Evolutionary conservation across 2,113 vertebrate species (phyloP).

Genomic region (Oxygymnocypris stewartii): DNA sequence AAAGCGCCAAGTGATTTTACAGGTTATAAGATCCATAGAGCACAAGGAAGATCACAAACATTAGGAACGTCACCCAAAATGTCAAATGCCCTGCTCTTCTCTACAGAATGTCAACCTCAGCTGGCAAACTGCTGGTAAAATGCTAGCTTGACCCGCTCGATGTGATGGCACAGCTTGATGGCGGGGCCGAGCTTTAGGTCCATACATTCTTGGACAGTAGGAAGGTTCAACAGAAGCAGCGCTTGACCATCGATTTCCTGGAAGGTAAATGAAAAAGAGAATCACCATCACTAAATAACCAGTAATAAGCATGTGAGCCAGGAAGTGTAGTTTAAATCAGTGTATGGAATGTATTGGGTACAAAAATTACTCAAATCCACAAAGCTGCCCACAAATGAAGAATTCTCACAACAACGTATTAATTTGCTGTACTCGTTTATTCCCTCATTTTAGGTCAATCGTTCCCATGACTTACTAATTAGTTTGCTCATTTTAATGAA

Average conservation of each 20-base stretch:
- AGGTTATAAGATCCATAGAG: conserved; percentile 35
- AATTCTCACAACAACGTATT: background rate
- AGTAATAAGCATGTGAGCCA: background rate
- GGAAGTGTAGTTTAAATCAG: background rate
- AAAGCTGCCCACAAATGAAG: background rate
- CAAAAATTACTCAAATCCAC: background rate
- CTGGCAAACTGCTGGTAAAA: conserved; percentile 98
- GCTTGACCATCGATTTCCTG: conserved; percentile 99
- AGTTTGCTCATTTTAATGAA: too few species aligned
- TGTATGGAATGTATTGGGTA: background rate
- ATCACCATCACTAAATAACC: background rate
- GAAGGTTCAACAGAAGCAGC: conserved; percentile 92
- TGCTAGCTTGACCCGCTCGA: conserved; percentile 95
- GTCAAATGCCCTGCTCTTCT: background rate
- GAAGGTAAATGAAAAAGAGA: conserved; percentile 51
- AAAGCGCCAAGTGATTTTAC: conserved; percentile 32
- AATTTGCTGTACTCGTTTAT: background rate
- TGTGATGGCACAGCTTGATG: conserved; percentile 97
- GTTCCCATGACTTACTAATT: too few species aligned
- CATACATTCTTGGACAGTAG: conserved; percentile 98
- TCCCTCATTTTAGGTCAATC: background rate
- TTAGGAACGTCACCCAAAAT: conserved; percentile 46
- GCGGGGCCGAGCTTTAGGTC: conserved; percentile 96
- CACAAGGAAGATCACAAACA: conserved; percentile 46
- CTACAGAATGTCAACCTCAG: conserved; percentile 69